Evolutionary conservation across 1,140 invertebrate species (phyloP), one percentile per base, ranked within the genome.

Genomic region (Pogonomyrmex californicus): DNA sequence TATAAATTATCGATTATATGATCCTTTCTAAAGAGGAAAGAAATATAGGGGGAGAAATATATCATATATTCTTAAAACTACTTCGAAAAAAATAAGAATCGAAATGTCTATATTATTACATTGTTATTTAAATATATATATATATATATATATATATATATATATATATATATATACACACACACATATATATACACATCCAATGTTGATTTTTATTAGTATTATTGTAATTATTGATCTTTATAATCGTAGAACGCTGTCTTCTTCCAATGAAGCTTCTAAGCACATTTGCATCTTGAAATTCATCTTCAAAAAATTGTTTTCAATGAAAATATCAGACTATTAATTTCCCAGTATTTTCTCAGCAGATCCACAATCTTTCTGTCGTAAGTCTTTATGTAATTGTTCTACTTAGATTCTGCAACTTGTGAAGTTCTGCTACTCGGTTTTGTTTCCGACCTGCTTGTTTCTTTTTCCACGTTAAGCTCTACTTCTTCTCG

Each of bases 381-480:
- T 30, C 30, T 3, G 36, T 51, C 7, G 6, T 36, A 78, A 7
- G 17, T 56, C 5, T 41, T 66, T 68, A 41, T 10, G 30, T 58
- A 14, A 5, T 5, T 36, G 23, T 76, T 5, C 56, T 10, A 60
- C 23, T 60, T 47, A 47, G 4, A 12, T 41, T 12, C 36, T 23
- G 47, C 47, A 23, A 81, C 38, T 70, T 56, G 36, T 10, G 36
- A 70, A 38, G 17, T 41, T 58, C 10, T 44, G 30, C 30, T 12
- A 30, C 51, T 81, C 36, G 47, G 12, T 68, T 68, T 79, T 79
- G 47, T 36, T 68, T 54, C 9, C 62, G n/a, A 49, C 9, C 68
- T 14, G 56, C 5, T 73, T 33, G 3, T n/a, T 63, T 79, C 41
- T 38, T 65, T 68, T 41, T 62, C 49, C n/a, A n/a, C 49, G 36